Evolutionary conservation across 2,797 vertebrate genomes (phyloP).

Genomic region (Menidia menidia): DNA sequence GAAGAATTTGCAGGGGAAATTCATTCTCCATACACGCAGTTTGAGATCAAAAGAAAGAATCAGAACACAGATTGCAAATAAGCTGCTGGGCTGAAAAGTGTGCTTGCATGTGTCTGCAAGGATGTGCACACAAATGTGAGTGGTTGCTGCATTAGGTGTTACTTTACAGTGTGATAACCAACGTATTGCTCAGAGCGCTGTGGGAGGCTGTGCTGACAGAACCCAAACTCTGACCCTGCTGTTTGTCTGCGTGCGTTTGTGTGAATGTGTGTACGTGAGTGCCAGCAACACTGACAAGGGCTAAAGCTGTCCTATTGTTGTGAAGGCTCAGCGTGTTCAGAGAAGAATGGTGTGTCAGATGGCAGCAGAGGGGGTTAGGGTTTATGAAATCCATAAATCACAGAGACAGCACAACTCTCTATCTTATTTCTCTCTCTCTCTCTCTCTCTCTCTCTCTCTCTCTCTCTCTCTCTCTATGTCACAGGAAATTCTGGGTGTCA

Average conservation of each 20-base stretch:
- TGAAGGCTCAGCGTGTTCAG: constrained; percentile 61
- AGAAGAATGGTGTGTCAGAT: constrained; percentile 80
- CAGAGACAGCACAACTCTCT: constrained; percentile 72
- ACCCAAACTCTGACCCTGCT: constrained; percentile 68
- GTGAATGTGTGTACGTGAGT: constrained; percentile 15
- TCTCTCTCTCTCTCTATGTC: constrained; percentile 47
- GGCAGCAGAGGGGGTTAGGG: constrained; percentile 76
- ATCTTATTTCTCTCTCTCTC: constrained; percentile 55
- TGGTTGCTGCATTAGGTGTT: constrained; percentile 58
- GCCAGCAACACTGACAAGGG: constrained; percentile 51
- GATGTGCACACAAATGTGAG: constrained; percentile 11
- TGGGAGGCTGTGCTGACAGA: constrained; percentile 67
- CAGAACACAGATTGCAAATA: constrained; percentile 43
- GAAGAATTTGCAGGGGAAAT: constrained; percentile 42
- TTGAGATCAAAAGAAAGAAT: constrained; percentile 47
- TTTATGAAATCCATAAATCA: constrained; percentile 89
- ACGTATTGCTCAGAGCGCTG: constrained; percentile 65
- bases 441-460: constrained; percentile 46
- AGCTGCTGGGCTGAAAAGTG: constrained; percentile 30
- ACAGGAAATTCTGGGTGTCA: constrained; percentile 77
- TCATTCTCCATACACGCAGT: constrained; percentile 37
- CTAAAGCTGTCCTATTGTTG: constrained; percentile 72
- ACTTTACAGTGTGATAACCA: constrained; percentile 62
- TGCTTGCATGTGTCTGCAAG: constrained; percentile 21
- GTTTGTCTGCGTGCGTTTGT: constrained; percentile 33